Conservation (phyloP, 1,140 invertebrate species). For the Cecropterus lyciades region DNA sequence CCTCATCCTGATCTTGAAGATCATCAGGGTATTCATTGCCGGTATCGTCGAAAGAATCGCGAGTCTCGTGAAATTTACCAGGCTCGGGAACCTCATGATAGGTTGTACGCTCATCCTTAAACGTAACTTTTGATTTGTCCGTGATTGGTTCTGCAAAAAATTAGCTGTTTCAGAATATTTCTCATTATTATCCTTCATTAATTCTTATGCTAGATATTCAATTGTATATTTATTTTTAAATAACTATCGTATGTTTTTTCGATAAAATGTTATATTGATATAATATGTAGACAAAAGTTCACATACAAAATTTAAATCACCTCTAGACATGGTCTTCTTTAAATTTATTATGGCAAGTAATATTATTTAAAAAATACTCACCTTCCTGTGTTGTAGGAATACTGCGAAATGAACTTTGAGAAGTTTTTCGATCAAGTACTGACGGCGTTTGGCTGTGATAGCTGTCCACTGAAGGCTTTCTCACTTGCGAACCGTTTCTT, state of each 20-base stretch:
- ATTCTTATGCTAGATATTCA: no score
- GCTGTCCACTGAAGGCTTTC: conserved; percentile 77
- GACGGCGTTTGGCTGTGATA: conserved; percentile 76
- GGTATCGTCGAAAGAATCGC: conserved; percentile 65
- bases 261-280: no score
- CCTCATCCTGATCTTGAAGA: conserved; percentile 64
- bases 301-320: no score
- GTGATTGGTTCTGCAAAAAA: conserved; percentile 59
- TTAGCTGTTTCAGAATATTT: not conserved
- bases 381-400: conserved; percentile 74
- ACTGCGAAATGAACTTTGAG: conserved; percentile 74
- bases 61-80: conserved; percentile 49
- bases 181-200: no score
- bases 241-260: no score
- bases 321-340: no score
- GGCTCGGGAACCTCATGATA: conserved; percentile 74
- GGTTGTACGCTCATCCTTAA: conserved; percentile 72
- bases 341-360: no score
- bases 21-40: conserved; percentile 63
- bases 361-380: conserved; percentile 33
- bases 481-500: conserved; percentile 61
- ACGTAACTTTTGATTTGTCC: conserved; percentile 75
- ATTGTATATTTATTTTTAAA: no score
- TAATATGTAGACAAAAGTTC: no score
- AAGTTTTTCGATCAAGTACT: conserved; percentile 74